Percentiles rank a stretch among this genome's conserved stretches.
phyloP scores from a whole-genome alignment of 2,113 vertebrate genomes.

The Protomyctophum bolini region DNA sequence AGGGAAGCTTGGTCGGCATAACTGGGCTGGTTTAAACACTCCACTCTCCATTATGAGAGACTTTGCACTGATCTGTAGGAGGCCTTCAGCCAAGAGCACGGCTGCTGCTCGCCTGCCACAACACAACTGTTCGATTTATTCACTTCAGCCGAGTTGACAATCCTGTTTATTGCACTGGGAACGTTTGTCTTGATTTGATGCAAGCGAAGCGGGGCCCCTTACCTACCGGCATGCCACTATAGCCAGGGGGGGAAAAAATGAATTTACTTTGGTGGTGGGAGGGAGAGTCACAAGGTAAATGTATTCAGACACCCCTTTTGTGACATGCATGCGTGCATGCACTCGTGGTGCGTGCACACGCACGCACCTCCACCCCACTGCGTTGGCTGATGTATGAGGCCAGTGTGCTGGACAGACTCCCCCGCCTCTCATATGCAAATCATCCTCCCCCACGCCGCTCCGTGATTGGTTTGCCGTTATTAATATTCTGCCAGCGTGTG shows the following conservation, averaged over 20 bases:
- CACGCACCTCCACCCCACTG: slow-evolving; percentile 43
- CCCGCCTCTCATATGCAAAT: slow-evolving; percentile 80
- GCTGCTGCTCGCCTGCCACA: background rate
- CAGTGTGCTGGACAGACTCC: slow-evolving; percentile 67
- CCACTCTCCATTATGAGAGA: background rate
- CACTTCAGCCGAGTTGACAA: slow-evolving; percentile 31
- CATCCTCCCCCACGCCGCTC: slow-evolving; percentile 67
- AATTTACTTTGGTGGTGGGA: slow-evolving; percentile 30
- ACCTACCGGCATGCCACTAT: background rate
- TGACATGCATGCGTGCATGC: background rate
- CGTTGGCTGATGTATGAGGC: slow-evolving; percentile 66
- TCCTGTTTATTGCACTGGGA: slow-evolving; percentile 1
- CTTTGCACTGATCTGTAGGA: background rate
- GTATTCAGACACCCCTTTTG: background rate
- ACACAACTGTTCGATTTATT: slow-evolving; percentile 14
- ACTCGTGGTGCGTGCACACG: slow-evolving; percentile 22
- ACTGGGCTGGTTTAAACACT: slow-evolving; percentile 20
- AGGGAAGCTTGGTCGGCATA: slow-evolving; percentile 10
- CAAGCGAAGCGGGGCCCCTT: slow-evolving; percentile 8
- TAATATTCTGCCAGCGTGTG: slow-evolving; percentile 81
- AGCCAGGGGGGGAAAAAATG: slow-evolving; percentile 3
- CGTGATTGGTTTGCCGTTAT: slow-evolving; percentile 77
- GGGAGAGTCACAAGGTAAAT: slow-evolving; percentile 9
- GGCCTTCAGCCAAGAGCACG: background rate
- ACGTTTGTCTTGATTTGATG: slow-evolving; percentile 19